Evolutionary conservation across 2,888 invertebrate species (phyloP).

Genomic region (Caenorhabditis auriculariae): DNA sequence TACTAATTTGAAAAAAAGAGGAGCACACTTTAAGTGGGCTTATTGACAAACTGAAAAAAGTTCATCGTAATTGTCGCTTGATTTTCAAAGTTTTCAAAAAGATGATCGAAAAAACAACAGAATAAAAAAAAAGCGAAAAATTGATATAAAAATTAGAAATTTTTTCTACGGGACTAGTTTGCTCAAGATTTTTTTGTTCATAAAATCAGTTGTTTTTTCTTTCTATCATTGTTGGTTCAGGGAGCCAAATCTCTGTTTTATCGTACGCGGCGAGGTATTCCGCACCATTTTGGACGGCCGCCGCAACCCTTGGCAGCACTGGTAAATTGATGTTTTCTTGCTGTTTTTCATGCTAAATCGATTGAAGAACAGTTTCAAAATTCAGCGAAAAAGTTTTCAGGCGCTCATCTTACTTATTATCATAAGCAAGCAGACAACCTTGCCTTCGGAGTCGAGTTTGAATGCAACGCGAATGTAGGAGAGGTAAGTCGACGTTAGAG

Average conservation of each 20-base stretch:
- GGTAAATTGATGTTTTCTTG: slow-evolving; percentile 7
- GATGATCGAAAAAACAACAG: too few species aligned
- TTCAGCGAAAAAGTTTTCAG: slow-evolving; percentile 62
- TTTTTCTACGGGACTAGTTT: neutral
- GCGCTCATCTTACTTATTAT: slow-evolving; percentile 81
- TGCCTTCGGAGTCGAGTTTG: slow-evolving; percentile 86
- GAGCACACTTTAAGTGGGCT: neutral
- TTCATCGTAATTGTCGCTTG: neutral
- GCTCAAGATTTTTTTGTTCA: neutral
- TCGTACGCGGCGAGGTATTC: slow-evolving; percentile 82
- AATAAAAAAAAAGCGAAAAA: too few species aligned
- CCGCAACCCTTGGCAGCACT: slow-evolving; percentile 42
- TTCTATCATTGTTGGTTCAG: slow-evolving; percentile 72
- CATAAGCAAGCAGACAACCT: slow-evolving; percentile 77
- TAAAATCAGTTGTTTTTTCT: neutral
- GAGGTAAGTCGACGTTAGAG: slow-evolving; percentile 14
- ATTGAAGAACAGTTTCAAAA: neutral
- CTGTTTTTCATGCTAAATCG: neutral
- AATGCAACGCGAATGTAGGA: slow-evolving; percentile 71
- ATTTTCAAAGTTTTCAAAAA: neutral
- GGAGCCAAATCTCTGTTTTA: slow-evolving; percentile 81
- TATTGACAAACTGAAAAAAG: neutral
- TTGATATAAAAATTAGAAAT: too few species aligned
- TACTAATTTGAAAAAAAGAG: neutral
- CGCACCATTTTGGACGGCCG: slow-evolving; percentile 47